phyloP scores from a whole-genome alignment of 2,888 invertebrate species.

The Tenthredo distinguenda region DNA sequence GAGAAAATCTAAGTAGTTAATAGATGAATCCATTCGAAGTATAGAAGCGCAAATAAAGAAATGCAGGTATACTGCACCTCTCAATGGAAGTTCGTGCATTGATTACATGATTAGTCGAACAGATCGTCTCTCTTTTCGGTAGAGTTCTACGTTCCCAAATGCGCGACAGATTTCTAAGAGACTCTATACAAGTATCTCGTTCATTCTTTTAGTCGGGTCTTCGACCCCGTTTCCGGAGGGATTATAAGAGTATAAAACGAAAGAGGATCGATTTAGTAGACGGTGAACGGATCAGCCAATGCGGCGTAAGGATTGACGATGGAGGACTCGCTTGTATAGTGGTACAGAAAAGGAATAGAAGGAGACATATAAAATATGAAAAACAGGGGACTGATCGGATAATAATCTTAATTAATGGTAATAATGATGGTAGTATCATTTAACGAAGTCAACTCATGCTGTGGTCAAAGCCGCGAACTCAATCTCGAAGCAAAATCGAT shows the following conservation, averaged over 20 bases:
- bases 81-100: neutral
- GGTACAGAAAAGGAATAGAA: neutral
- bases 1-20: neutral
- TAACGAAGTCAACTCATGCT: neutral
- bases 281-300: constrained; percentile 44
- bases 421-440: neutral
- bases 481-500: constrained; percentile 9
- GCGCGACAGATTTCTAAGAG: constrained; percentile 27
- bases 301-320: constrained; percentile 33
- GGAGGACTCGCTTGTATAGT: neutral
- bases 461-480: neutral
- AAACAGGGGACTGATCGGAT: neutral
- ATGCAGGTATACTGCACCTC: neutral
- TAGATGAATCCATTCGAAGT: neutral
- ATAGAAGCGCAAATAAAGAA: neutral
- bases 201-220: constrained; percentile 22
- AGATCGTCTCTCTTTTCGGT: neutral
- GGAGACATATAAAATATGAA: neutral
- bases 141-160: constrained; percentile 1
- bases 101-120: neutral
- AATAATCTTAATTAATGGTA: neutral
- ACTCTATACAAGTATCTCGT: neutral
- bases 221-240: constrained; percentile 20
- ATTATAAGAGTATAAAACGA: constrained; percentile 48
- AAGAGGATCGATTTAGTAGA: constrained; percentile 45